These are phyloP conservation scores for Eurystomus glaucurus DNA, from an alignment of 2,797 vertebrate genomes.

Conservation along the genomic window DNA sequence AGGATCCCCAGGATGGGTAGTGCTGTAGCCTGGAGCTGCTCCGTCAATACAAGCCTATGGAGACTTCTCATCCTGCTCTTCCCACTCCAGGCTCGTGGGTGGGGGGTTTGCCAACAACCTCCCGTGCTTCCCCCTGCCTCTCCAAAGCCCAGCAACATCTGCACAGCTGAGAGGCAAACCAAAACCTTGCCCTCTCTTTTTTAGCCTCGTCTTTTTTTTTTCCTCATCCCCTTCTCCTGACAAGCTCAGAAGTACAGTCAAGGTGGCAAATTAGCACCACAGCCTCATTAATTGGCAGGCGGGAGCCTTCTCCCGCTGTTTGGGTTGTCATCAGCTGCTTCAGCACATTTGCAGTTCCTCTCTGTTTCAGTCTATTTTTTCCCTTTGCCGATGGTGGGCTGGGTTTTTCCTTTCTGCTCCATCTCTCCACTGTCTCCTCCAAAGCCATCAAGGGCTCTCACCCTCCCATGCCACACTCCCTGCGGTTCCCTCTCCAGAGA, in stretches of 20 bases:
- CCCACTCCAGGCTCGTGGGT: rapidly evolving
- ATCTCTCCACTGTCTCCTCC: not conserved
- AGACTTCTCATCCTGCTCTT: not conserved
- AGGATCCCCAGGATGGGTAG: rapidly evolving
- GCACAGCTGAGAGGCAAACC: constrained; percentile 18
- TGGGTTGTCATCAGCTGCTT: constrained; percentile 74
- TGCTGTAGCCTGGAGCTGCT: rapidly evolving
- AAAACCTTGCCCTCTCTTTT: not conserved
- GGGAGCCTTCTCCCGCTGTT: constrained; percentile 77
- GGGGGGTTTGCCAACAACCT: not conserved
- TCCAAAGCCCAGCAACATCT: not conserved
- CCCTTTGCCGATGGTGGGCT: rapidly evolving
- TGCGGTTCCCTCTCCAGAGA: not conserved
- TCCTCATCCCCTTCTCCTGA: not conserved
- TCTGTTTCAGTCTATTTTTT: not conserved
- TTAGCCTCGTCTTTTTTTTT: not conserved
- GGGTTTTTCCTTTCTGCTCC: constrained; percentile 30
- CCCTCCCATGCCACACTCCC: not conserved
- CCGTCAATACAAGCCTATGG: not conserved
- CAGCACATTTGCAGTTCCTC: constrained; percentile 55
- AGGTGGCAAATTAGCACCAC: constrained; percentile 81
- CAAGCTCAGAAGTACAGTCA: constrained; percentile 74
- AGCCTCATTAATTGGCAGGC: constrained; percentile 79
- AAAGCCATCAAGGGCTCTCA: constrained; percentile 44
- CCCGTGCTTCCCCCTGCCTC: not conserved